Percentiles rank a stretch among this genome's conserved stretches.
These are phyloP conservation scores for Hippasteria phrygiana DNA, from an alignment of 53 echinoderm and acorn worm genomes.

Conservation along the genomic window DNA sequence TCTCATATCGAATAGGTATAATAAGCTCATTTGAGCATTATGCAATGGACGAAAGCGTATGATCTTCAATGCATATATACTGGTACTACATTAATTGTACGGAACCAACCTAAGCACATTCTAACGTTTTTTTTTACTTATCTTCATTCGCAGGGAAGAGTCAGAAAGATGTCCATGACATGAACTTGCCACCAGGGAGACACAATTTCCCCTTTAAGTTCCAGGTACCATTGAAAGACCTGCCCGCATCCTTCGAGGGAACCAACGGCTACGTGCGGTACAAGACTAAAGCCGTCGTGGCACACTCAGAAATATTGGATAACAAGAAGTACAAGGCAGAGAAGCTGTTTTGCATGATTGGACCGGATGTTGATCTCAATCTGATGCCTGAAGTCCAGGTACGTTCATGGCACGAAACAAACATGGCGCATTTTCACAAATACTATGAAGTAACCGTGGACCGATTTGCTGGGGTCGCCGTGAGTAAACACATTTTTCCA, in stretches of 20 bases:
- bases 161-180: slow-evolving; percentile 43
- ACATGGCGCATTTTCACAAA: no score
- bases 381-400: not conserved
- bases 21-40: no score
- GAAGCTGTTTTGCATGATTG: not conserved
- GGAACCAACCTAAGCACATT: not conserved
- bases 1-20: no score
- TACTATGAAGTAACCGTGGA: no score
- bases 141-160: slow-evolving; percentile 1
- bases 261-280: slow-evolving; percentile 80
- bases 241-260: slow-evolving; percentile 86
- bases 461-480: no score
- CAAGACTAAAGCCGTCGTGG: slow-evolving; percentile 63
- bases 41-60: no score
- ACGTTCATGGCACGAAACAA: not conserved
- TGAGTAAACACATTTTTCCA: no score
- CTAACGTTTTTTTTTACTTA: not conserved
- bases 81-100: no score
- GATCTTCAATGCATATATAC: no score
- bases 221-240: slow-evolving; percentile 58
- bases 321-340: not conserved
- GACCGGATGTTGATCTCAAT: slow-evolving; percentile 16
- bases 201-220: slow-evolving; percentile 83
- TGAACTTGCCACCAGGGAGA: slow-evolving; percentile 59
- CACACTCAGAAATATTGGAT: not conserved